Evolutionary conservation across 1,140 invertebrate genomes (phyloP).

Genomic region (Macrotrachela quadricornifera): DNA sequence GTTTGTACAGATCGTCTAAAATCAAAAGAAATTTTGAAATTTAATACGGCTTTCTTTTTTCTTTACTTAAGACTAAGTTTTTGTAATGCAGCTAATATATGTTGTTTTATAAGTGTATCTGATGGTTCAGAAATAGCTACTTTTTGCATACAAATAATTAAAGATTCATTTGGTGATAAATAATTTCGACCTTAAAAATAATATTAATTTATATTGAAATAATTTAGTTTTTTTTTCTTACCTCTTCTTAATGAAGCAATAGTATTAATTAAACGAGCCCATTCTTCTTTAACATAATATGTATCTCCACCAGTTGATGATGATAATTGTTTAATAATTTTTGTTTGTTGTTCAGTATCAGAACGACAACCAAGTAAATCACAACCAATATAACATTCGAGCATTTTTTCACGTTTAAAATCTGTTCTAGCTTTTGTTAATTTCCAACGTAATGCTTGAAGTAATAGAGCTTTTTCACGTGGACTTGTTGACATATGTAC

Average conservation of each 20-base stretch:
- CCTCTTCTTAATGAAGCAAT: constrained; percentile 36
- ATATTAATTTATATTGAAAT: no score
- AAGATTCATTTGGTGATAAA: constrained; percentile 14
- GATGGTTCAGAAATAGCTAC: constrained; percentile 23
- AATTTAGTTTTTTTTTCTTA: no score
- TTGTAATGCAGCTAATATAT: constrained; percentile 42
- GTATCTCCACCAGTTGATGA: constrained; percentile 16
- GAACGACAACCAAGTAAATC: constrained; percentile 20
- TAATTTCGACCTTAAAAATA: constrained; percentile 10
- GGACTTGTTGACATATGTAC: constrained; percentile 4
- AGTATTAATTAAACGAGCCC: constrained; percentile 39
- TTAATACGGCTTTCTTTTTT: constrained; percentile 7
- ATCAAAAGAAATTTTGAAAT: no score
- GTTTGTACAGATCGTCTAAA: constrained; percentile 27
- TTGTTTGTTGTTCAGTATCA: neutral
- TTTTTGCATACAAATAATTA: constrained; percentile 25
- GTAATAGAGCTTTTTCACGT: constrained; percentile 30
- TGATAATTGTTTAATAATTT: neutral
- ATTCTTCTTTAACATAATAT: constrained; percentile 23
- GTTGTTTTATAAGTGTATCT: constrained; percentile 36
- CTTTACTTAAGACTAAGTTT: constrained; percentile 41
- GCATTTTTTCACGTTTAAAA: constrained; percentile 22
- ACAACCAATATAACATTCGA: constrained; percentile 23
- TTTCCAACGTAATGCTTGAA: constrained; percentile 42
- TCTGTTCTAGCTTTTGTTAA: constrained; percentile 20